These are phyloP conservation scores for Allygus modestus DNA, from an alignment of 2,888 invertebrate genomes.

Conservation along the genomic window DNA sequence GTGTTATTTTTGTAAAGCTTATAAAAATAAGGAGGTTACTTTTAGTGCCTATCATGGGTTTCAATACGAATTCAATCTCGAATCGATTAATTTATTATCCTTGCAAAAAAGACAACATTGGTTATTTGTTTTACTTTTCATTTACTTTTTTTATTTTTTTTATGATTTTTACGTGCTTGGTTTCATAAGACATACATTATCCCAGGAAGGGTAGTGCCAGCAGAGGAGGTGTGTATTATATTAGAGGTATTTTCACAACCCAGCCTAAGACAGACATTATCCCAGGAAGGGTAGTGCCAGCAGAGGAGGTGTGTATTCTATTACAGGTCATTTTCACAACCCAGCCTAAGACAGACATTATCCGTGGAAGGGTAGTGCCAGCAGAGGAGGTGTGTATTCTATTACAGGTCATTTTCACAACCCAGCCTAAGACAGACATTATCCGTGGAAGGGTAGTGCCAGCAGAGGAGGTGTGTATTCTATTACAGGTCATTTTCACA, in stretches of 20 bases:
- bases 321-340: not conserved
- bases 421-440: not conserved
- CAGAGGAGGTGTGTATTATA: not conserved
- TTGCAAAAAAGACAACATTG: too few relatives aligned
- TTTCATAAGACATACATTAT: not conserved
- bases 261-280: not conserved
- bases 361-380: not conserved
- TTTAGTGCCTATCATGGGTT: too few relatives aligned
- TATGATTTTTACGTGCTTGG: too few relatives aligned
- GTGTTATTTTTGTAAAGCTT: too few relatives aligned
- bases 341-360: not conserved
- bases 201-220: not conserved
- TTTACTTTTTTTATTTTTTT: too few relatives aligned
- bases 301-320: constrained; percentile 16
- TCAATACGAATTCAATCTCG: too few relatives aligned
- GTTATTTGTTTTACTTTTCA: too few relatives aligned
- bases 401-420: not conserved
- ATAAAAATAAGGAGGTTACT: too few relatives aligned
- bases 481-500: too few relatives aligned
- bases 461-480: constrained; percentile 22
- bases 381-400: constrained; percentile 19
- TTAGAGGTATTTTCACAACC: not conserved
- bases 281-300: constrained; percentile 5
- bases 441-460: not conserved
- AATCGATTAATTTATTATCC: too few relatives aligned